phyloP scores from a whole-genome alignment of 2,113 vertebrate species.

The Sturnus vulgaris region DNA sequence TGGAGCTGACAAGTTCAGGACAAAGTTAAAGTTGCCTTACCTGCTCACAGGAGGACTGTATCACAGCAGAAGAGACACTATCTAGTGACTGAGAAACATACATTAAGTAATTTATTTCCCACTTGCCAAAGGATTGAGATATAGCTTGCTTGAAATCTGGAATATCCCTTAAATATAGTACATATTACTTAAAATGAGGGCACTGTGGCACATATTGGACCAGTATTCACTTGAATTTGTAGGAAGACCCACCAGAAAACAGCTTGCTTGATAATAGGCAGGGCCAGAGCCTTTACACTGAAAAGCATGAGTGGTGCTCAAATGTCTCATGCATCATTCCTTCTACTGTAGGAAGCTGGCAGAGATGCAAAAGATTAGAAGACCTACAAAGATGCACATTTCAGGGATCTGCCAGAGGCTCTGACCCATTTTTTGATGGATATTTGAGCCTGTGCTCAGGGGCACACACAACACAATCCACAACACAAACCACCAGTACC shows the following conservation, averaged over 20 bases:
- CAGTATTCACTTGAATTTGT: neutral
- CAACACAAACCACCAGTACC: neutral
- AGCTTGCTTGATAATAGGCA: neutral
- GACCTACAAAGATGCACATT: neutral
- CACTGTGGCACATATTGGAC: neutral
- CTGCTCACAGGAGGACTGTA: neutral
- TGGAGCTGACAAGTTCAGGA: neutral
- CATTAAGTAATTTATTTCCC: neutral
- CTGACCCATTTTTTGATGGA: neutral
- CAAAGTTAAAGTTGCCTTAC: neutral
- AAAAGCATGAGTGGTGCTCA: neutral
- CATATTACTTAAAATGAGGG: neutral
- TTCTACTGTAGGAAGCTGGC: neutral
- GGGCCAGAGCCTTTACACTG: neutral
- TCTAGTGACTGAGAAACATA: neutral
- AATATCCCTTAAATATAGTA: neutral
- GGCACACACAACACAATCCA: neutral
- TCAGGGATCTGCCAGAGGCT: neutral
- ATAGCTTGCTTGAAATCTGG: neutral
- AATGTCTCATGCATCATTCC: neutral
- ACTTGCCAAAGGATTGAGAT: neutral
- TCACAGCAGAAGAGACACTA: neutral
- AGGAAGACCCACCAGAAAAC: neutral
- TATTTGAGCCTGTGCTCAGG: neutral
- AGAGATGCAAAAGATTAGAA: neutral